Evolutionary conservation across 1,140 invertebrate genomes (phyloP), one percentile per base, ranked within the genome.

Genomic region (Hestina assimilis): DNA sequence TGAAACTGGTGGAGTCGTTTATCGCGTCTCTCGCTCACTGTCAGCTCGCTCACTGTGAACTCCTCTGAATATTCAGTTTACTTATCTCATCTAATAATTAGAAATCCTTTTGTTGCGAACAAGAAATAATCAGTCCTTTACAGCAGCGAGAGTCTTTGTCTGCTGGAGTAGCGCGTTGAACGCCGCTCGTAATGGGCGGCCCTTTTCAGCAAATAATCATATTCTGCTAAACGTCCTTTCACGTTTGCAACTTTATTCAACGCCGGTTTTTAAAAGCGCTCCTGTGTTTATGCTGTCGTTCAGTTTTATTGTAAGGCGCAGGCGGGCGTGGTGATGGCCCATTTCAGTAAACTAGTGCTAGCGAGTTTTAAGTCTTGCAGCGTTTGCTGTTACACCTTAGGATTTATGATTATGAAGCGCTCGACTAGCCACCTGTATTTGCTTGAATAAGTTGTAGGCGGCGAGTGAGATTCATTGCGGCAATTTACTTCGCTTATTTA

Each of bases 81-180:
- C 67, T 65, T 59, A 71, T 68, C 67, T 66, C 52, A 38, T 70
- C 51, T 59, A 63, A 77, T 70, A 79, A 75, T 75, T 72, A 72
- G 60, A 73, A 63, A 69, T 69, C 58, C 66, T 70, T 74, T 82
- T 78, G 74, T 75, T 68, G 63, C 47, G 64, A 75, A 74, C 63
- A 71, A 72, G 71, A 74, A 75, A 75, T 75, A 79, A 72, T 75
- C 75, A 77, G 70, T 72, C 62, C 57, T 78, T 61, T 64, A 61
- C 40, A 53, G 68, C 60, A 52, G 63, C 57, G 63, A 59, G 58
- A 55, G 51, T 59, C 75, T 75, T 81, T 81, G 69, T 79, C 63
- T 63, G 48, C 33, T 29, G 45, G 50, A 68, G 68, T 40, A 62
- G 62, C 53, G 62, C 62, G 56, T 66, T 71, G 71, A 65, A 35